Base-by-base conservation (phyloP, 1,140 invertebrate species). In the Tetramorium simillimum region DNA sequence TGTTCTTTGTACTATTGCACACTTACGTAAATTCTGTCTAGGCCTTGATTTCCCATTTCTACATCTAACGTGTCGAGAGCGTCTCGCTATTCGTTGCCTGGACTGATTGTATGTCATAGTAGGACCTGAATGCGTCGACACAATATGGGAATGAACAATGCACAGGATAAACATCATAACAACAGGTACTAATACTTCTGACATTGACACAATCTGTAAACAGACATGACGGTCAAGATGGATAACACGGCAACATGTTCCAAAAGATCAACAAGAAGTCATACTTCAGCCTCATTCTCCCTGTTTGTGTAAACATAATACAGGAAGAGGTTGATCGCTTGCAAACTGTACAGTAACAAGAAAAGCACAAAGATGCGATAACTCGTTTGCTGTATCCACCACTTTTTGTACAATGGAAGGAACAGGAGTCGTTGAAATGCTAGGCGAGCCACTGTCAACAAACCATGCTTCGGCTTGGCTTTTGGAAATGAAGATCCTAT, bases 401-500 rank as follows among this genome's bases (percentile, higher is more conserved):
- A 99, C 92, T 96, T 96, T 90, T 96, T 96, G 92, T 98, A 97
- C 14, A 98, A 95, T 1, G 98, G 98, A 76, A 99, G 95, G 92
- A 99, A 97, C 24, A 99, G 88, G 49, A 98, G 96, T 82, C 98
- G 96, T 63, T 97, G 95, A 40, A 98, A 95, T 6, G 98, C 98
- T 91, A 98, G 96, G 91, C 97, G 96, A 65, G 98, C 97, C 63
- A 99, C 97, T 14, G 97, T 97, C 14, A 97, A 96, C 91, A 99
- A 96, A 70, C 98, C 97, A 95, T 98, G 97, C 91, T 98, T 98
- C 1, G 98, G 98, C 93, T 99, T 99, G 10, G 98, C 97, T 96
- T 99, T 99, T 6, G 98, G 97, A 95, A 99, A 99, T 67, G 98
- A 98, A 28, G 98, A 99, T 63, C 98, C 98, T 99, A 93, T 28